Evolutionary conservation across 2,888 invertebrate species (phyloP), one percentile per base, ranked within the genome.

Genomic region (Alsophila aescularia): DNA sequence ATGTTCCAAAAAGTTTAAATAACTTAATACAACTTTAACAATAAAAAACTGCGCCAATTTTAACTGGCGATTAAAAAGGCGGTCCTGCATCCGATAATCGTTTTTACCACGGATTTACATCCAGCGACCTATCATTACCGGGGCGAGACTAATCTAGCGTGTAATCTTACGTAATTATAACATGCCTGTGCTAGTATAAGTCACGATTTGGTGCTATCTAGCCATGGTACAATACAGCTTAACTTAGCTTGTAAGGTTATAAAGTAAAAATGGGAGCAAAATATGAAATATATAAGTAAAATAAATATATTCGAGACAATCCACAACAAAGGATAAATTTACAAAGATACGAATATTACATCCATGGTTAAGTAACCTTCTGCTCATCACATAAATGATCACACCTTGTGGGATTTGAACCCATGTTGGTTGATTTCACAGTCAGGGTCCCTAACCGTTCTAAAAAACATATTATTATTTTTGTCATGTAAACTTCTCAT

Each of bases 101-200:
- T 75, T 77, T 74, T 72, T 73, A 67, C 66, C 61, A 71, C 68
- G 66, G 72, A 69, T 71, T 69, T 67, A 70, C 71, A 72, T 64
- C 64, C 69, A 27, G 40, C 37, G 32, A 45, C n/a, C 73, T 81
- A 82, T 81, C 77, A 85, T 87, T 86, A 87, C 79, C 70, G 75
- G 71, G 70, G 78, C 75, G 72, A 72, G 75, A 70, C 77, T 77
- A 81, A 85, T 85, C 83, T 69, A 63, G 62, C 69, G 67, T 80
- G 78, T 87, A 83, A 88, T 88, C 88, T 85, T 67, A 75, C 78
- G 86, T 89, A 90, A 90, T 90, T 90, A 90, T 89, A 90, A 90
- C 84, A 82, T 85, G 81, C 75, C 74, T 69, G 67, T 55, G 70
- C 80, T 81, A 81, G 87, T 82, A 81, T 83, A 85, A 85, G 90